Conservation (phyloP, 53 echinoderm and acorn worm genomes). For the Echinarachnius parma region DNA sequence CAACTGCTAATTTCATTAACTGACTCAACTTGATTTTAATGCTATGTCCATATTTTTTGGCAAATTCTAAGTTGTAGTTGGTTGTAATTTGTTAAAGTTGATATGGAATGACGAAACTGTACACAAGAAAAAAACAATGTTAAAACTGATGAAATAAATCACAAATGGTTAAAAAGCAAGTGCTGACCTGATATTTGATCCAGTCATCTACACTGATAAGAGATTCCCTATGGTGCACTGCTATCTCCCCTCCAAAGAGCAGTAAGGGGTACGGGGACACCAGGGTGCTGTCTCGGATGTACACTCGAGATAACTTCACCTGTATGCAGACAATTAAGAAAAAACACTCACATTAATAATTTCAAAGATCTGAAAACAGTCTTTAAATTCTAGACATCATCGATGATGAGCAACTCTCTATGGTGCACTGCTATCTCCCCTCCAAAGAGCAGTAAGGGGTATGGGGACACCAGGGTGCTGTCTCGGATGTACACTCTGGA, state of each 20-base stretch:
- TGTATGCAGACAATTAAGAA: constrained; percentile 27
- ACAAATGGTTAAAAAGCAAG: background rate
- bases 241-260: constrained; percentile 82
- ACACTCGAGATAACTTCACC: constrained; percentile 82
- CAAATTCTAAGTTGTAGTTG: too few relatives aligned
- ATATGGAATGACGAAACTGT: too few relatives aligned
- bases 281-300: constrained; percentile 72
- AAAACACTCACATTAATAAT: background rate
- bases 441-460: constrained; percentile 84
- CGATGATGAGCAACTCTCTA: constrained; percentile 66
- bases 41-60: too few relatives aligned
- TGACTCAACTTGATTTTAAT: too few relatives aligned
- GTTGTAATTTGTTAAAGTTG: too few relatives aligned
- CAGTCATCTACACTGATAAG: constrained; percentile 87
- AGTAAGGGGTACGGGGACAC: constrained; percentile 79
- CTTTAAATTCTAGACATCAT: constrained; percentile 96
- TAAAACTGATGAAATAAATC: too few relatives aligned
- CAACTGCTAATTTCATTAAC: too few relatives aligned
- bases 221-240: constrained; percentile 78
- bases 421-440: constrained; percentile 84
- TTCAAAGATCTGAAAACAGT: too few relatives aligned
- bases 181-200: constrained; percentile 81
- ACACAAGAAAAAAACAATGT: too few relatives aligned
- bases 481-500: constrained; percentile 81
- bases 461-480: constrained; percentile 68